Evolutionary conservation across 2,113 vertebrate species (phyloP).

Genomic region (Beaufortia kweichowensis): DNA sequence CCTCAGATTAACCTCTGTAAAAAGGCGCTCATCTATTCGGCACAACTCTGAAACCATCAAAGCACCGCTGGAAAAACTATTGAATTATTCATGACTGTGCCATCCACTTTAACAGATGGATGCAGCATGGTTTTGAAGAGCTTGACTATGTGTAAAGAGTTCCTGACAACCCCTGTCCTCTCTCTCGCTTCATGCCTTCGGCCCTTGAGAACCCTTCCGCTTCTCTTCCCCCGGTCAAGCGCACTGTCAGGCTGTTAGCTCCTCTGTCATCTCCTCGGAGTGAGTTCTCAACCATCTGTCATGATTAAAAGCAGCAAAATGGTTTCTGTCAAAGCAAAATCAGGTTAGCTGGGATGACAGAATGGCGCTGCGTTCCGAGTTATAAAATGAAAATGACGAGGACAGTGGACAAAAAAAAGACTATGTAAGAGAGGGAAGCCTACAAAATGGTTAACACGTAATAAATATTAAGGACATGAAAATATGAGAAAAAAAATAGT

Average conservation of each 20-base stretch:
- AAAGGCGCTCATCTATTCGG: neutral
- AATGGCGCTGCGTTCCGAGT: neutral
- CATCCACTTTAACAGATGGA: slow-evolving; percentile 52
- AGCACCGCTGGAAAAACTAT: slow-evolving; percentile 6
- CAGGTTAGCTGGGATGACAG: neutral
- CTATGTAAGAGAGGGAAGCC: too few species aligned
- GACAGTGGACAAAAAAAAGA: slow-evolving; percentile 23
- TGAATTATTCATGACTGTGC: slow-evolving; percentile 60
- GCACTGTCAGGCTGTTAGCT: slow-evolving; percentile 56
- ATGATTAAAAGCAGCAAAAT: slow-evolving; percentile 49
- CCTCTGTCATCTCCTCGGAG: slow-evolving; percentile 47
- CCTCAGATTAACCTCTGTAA: slow-evolving; percentile 34
- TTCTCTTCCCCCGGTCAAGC: slow-evolving; percentile 21
- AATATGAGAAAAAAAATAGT: too few species aligned
- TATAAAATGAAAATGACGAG: neutral
- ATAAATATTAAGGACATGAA: too few species aligned
- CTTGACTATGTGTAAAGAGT: slow-evolving; percentile 52
- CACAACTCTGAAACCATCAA: slow-evolving; percentile 22
- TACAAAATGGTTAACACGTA: too few species aligned
- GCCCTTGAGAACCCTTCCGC: slow-evolving; percentile 32
- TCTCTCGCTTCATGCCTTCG: slow-evolving; percentile 34
- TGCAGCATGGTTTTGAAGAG: slow-evolving; percentile 3
- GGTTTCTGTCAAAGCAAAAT: slow-evolving; percentile 56
- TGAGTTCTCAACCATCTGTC: slow-evolving; percentile 61
- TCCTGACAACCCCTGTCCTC: slow-evolving; percentile 57